phyloP scores from a whole-genome alignment of 1,140 invertebrate species.

The Steinernema khuongi region DNA sequence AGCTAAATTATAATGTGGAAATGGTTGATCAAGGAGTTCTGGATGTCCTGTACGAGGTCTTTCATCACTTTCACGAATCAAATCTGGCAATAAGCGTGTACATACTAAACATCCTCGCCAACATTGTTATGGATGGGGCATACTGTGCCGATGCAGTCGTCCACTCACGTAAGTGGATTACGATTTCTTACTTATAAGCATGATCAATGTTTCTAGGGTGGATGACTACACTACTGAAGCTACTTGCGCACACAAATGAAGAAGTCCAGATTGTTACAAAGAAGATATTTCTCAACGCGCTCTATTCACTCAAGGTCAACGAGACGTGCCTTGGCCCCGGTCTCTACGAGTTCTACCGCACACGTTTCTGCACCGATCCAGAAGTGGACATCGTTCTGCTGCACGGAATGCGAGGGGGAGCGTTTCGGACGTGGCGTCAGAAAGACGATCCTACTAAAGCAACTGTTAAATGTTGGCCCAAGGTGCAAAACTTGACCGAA shows the following conservation, averaged over 20 bases:
- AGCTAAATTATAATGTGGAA: constrained; percentile 19
- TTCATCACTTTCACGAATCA: constrained; percentile 10
- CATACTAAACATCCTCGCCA: constrained; percentile 32
- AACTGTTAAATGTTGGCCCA: constrained; percentile 35
- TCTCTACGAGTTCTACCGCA: constrained; percentile 32
- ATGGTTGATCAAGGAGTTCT: constrained; percentile 25
- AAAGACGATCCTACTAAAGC: constrained; percentile 29
- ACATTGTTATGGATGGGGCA: constrained; percentile 25
- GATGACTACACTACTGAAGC: constrained; percentile 30
- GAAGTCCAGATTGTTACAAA: constrained; percentile 11
- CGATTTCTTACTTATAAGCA: background rate
- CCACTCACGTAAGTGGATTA: constrained; percentile 19
- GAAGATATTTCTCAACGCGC: constrained; percentile 32
- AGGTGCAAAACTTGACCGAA: constrained; percentile 17
- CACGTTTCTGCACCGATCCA: background rate
- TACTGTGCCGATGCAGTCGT: constrained; percentile 28
- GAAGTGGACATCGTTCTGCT: constrained; percentile 35
- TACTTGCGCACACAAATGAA: constrained; percentile 13
- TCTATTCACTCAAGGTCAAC: constrained; percentile 20
- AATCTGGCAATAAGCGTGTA: constrained; percentile 27
- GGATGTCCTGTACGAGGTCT: constrained; percentile 27
- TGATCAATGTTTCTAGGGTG: constrained; percentile 22
- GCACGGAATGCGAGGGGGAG: constrained; percentile 36
- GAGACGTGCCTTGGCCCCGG: constrained; percentile 28
- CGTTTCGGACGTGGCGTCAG: constrained; percentile 36